Conservation (phyloP, 2,113 vertebrate genomes). For the Corythaixoides concolor region DNA sequence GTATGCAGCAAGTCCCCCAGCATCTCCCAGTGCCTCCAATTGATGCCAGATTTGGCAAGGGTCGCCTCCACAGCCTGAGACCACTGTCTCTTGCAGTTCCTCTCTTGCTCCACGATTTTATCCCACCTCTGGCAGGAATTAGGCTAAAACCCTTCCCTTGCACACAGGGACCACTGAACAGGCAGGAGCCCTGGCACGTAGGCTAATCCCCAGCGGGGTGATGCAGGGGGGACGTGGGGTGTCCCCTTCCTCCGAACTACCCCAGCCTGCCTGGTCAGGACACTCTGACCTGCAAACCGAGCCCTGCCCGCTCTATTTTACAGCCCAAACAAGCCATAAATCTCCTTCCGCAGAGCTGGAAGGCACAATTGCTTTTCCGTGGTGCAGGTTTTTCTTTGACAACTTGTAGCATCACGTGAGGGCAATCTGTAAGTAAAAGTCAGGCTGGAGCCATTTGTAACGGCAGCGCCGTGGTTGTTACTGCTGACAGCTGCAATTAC, state of each 20-base stretch:
- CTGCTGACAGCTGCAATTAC: constrained; percentile 56
- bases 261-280: background rate
- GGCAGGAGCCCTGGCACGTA: background rate
- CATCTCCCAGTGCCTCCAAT: background rate
- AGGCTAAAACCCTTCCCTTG: background rate
- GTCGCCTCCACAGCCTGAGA: background rate
- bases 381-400: background rate
- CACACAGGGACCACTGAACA: rapidly evolving
- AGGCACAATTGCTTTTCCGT: background rate
- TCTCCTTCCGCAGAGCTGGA: background rate
- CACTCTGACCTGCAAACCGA: rapidly evolving
- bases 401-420: background rate
- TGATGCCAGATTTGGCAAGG: background rate
- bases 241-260: background rate
- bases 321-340: background rate
- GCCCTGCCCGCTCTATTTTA: background rate
- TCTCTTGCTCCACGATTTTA: background rate
- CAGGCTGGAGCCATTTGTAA: constrained; percentile 44
- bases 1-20: rapidly evolving
- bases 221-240: rapidly evolving
- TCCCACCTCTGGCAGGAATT: background rate
- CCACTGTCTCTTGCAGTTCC: rapidly evolving
- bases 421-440: constrained; percentile 52
- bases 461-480: background rate
- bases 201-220: background rate